Evolutionary conservation across 92 coral and sea anemone genomes (phyloP).

Genomic region (Anthopleura xanthogrammica): DNA sequence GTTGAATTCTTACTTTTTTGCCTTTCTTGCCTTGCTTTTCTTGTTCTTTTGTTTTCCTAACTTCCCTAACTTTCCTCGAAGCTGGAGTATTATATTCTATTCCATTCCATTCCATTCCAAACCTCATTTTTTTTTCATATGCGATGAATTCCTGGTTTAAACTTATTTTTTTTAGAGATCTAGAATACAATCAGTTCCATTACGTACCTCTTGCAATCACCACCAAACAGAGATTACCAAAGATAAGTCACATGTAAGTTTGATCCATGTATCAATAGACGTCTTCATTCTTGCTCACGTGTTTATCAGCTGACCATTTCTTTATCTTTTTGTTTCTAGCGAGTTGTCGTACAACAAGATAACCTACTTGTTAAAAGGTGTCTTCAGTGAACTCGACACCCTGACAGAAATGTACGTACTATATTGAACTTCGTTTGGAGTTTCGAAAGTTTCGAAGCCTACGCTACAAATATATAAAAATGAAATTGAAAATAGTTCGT

Average conservation of each 20-base stretch:
- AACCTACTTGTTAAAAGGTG: constrained; percentile 66
- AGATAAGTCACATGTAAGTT: constrained; percentile 64
- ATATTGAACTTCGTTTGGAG: neutral
- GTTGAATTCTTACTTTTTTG: neutral
- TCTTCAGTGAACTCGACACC: constrained; percentile 65
- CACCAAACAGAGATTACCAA: constrained; percentile 58
- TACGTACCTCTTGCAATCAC: constrained; percentile 80
- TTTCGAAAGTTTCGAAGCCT: neutral
- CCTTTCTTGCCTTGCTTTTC: neutral
- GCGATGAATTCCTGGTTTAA: neutral
- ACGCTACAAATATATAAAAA: neutral
- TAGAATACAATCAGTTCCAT: constrained; percentile 63
- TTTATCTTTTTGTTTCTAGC: constrained; percentile 30
- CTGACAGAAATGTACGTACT: constrained; percentile 63
- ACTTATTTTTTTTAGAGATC: constrained; percentile 44
- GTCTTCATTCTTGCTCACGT: too few species aligned
- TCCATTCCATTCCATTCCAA: too few species aligned
- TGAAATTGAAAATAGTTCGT: too few species aligned
- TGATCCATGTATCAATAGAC: neutral
- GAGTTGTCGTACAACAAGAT: constrained; percentile 53
- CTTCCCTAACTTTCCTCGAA: too few species aligned
- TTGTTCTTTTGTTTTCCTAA: neutral
- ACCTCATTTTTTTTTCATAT: too few species aligned
- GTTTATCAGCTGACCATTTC: neutral
- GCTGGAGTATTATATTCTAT: too few species aligned